Evolutionary conservation across 2,888 invertebrate species (phyloP), one percentile per base, ranked within the genome.

Genomic region (Melieria crassipennis): DNA sequence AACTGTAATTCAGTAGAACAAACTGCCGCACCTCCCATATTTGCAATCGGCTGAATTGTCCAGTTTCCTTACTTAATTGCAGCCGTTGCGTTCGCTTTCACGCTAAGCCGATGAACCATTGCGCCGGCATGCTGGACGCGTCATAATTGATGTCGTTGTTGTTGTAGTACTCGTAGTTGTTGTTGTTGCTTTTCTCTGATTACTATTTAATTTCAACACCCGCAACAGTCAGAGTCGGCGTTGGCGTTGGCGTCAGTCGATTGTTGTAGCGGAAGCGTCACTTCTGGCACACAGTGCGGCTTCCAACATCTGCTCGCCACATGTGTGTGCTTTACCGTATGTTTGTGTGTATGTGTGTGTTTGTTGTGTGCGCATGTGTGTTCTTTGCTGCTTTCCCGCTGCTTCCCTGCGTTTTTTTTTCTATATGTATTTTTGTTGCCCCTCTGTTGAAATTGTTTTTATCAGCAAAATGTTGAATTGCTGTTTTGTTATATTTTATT

Each of bases 361-460:
- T 50, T 52, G 30, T 2, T 30, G 30, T 30, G 30, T 2, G 30
- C 42, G 43, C 43, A 55, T 4, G 9, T 60, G 58, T 60, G 67
- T 67, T 50, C 67, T 52, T 60, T 67, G 52, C 45, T 67, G 67
- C 50, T 70, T 65, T 62, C 65, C 69, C 70, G 30, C 30, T 30
- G 30, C 30, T 30, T 30, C 30, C 3, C 30, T 30, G 71, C 69
- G 71, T 70, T 76, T 74, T 76, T 76, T 70, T 74, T 70, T 69
- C 74, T 64, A 76, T 71, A 65, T 67, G 67, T 56, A 46, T 73
- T 55, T 61, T 63, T 69, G 65, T 48, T 69, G 60, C 63, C 58
- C 55, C 73, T 73, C 45, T 61, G 60, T 73, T 73, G 64, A 63
- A 65, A 73, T 67, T 72, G 68, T 61, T 73, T 63, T 69, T 73